phyloP scores from a whole-genome alignment of 92 coral and sea anemone species.

The Epizoanthus ramosus region DNA sequence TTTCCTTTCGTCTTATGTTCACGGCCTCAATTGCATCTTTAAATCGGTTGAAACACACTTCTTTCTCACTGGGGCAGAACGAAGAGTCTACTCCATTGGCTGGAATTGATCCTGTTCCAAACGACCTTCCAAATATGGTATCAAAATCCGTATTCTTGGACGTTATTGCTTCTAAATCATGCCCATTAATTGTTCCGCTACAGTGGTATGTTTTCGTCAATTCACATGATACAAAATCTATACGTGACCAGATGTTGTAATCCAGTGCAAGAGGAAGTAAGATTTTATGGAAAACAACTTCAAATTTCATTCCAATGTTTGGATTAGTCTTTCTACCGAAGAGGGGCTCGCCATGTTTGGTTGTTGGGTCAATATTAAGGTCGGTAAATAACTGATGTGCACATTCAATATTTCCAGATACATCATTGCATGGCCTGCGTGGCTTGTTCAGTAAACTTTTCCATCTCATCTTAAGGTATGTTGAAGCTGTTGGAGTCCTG shows the following conservation, averaged over 20 bases:
- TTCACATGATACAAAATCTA: too few relatives aligned
- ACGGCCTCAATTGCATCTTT: neutral
- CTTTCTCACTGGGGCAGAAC: too few relatives aligned
- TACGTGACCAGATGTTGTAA: too few relatives aligned
- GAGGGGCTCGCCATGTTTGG: neutral
- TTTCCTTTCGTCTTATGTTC: neutral
- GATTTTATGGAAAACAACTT: neutral
- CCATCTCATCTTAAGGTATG: neutral
- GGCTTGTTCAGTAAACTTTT: neutral
- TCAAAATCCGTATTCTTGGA: neutral
- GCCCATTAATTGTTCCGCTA: neutral
- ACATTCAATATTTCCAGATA: neutral
- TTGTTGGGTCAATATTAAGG: too few relatives aligned
- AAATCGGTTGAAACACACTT: too few relatives aligned
- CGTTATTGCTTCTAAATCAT: neutral
- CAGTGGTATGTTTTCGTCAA: neutral
- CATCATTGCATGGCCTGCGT: too few relatives aligned
- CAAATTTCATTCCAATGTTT: neutral
- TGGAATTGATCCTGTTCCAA: too few relatives aligned
- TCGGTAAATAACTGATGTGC: too few relatives aligned
- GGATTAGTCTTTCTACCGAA: too few relatives aligned
- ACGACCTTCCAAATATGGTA: neutral
- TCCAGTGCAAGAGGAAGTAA: constrained; percentile 29
- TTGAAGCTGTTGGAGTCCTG: neutral
- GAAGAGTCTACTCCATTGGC: neutral